phyloP scores from a whole-genome alignment of 1,140 invertebrate genomes.

The Drosophila gunungcola region DNA sequence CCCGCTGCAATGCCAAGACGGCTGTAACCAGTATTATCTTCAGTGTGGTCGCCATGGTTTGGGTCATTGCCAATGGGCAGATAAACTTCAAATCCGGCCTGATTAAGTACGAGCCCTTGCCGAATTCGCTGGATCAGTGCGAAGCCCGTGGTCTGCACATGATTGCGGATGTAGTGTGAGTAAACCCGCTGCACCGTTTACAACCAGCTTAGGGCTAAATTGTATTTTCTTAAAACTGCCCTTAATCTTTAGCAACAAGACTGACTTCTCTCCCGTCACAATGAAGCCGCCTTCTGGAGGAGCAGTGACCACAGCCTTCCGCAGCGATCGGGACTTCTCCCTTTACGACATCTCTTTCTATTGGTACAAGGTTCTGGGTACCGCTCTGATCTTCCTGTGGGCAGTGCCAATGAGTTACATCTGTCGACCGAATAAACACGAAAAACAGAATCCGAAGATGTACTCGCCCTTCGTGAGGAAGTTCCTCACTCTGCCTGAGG shows the following conservation, averaged over 20 bases:
- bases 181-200: background rate
- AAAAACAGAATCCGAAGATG: conserved; percentile 60
- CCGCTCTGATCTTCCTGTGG: conserved; percentile 87
- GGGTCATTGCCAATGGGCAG: conserved; percentile 92
- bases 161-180: conserved; percentile 61
- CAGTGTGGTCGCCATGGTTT: conserved; percentile 89
- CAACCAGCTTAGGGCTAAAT: too few relatives aligned
- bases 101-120: conserved; percentile 86
- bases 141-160: conserved; percentile 73
- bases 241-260: conserved; percentile 25
- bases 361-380: conserved; percentile 88
- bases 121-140: conserved; percentile 87
- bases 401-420: conserved; percentile 85
- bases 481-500: conserved; percentile 22
- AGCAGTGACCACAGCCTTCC: conserved; percentile 61
- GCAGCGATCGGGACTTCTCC: conserved; percentile 84
- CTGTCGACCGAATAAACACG: conserved; percentile 41
- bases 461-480: conserved; percentile 64
- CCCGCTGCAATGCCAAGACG: conserved; percentile 88
- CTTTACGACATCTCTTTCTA: conserved; percentile 87
- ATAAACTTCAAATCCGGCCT: conserved; percentile 87
- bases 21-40: conserved; percentile 88
- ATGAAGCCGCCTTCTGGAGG: background rate
- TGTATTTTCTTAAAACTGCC: background rate
- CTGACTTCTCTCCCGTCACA: conserved; percentile 19